phyloP scores from a whole-genome alignment of 2,888 invertebrate species.

The Fragum sueziense region DNA sequence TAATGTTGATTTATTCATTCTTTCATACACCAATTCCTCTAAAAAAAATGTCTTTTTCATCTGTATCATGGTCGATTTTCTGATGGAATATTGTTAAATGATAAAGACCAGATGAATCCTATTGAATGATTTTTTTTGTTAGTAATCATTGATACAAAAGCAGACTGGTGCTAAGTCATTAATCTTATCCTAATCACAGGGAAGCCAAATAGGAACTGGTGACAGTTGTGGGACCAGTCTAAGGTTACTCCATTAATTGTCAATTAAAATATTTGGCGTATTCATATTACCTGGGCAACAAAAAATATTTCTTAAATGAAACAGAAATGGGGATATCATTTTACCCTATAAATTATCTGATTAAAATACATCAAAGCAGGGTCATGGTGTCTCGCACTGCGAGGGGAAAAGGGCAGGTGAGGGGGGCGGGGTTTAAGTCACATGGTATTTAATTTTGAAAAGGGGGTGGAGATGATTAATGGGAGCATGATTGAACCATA shows the following conservation, averaged over 20 bases:
- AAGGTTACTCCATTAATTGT: conserved; percentile 22
- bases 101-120: not conserved
- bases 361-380: conserved; percentile 17
- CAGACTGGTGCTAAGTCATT: conserved; percentile 16
- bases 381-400: not conserved
- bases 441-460: not conserved
- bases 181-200: conserved; percentile 9
- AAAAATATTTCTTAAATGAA: conserved; percentile 15
- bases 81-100: too few relatives aligned
- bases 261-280: conserved; percentile 18
- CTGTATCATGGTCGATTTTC: too few relatives aligned
- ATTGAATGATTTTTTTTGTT: not conserved
- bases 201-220: conserved; percentile 10
- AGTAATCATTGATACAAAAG: not conserved
- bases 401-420: conserved; percentile 23
- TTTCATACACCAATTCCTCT: too few relatives aligned
- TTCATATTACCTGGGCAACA: conserved; percentile 19
- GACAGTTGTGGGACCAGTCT: conserved; percentile 25
- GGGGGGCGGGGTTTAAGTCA: conserved; percentile 4
- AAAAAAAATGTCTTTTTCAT: too few relatives aligned
- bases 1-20: too few relatives aligned
- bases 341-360: conserved; percentile 22
- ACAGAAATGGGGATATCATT: conserved; percentile 10
- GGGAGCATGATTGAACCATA: conserved; percentile 6
- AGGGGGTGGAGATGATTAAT: conserved; percentile 9